phyloP scores from a whole-genome alignment of 2,797 vertebrate species.

The Zalophus californianus region DNA sequence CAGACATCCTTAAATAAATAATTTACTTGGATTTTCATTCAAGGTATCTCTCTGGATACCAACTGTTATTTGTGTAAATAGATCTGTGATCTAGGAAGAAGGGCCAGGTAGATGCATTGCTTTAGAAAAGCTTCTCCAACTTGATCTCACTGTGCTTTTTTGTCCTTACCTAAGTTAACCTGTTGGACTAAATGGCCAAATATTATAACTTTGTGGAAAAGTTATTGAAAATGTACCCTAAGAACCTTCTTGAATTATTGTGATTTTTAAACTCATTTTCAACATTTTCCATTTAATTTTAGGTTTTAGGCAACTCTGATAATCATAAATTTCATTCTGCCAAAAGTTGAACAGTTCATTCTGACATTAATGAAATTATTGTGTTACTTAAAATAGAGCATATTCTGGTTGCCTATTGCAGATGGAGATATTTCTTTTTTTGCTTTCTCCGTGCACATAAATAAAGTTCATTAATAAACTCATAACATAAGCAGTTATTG shows the following conservation, averaged over 20 bases:
- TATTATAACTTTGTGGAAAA: not conserved
- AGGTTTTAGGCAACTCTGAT: not conserved
- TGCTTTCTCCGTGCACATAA: constrained; percentile 30
- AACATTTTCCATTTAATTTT: constrained; percentile 28
- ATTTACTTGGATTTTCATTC: not conserved
- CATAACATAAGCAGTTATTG: not conserved
- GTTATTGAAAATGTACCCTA: not conserved
- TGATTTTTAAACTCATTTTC: constrained; percentile 11
- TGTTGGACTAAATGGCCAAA: not conserved
- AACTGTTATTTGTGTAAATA: not conserved
- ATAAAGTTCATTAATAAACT: constrained; percentile 57
- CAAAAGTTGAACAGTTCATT: constrained; percentile 11
- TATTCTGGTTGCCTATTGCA: not conserved
- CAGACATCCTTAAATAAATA: not conserved
- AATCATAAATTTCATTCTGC: constrained; percentile 37
- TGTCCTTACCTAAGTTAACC: not conserved
- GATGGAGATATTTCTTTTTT: not conserved
- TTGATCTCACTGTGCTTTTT: not conserved
- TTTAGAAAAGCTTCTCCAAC: not conserved
- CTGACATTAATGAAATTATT: constrained; percentile 26
- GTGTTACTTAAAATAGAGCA: not conserved
- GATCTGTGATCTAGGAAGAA: not conserved
- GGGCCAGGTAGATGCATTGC: not conserved
- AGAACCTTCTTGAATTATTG: not conserved
- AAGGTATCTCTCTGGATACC: not conserved